Evolutionary conservation across 2,797 vertebrate species (phyloP).

Genomic region (Epinephelus malabaricus): DNA sequence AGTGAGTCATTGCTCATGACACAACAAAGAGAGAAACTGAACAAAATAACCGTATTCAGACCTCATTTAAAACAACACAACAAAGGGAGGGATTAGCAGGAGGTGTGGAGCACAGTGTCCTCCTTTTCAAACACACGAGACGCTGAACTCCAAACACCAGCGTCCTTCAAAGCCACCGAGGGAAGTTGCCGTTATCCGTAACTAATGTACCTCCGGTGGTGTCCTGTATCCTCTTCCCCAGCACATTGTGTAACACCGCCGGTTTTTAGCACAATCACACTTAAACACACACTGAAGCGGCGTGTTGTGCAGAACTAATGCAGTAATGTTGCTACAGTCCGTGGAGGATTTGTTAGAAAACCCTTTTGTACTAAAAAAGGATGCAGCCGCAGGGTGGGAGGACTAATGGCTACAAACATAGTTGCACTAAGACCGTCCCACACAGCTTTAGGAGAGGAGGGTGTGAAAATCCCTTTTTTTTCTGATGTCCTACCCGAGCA

Average conservation of each 20-base stretch:
- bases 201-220: conserved; percentile 49
- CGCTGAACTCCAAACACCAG: conserved; percentile 40
- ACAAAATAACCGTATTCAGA: conserved; percentile 26
- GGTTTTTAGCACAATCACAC: conserved; percentile 38
- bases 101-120: conserved; percentile 23
- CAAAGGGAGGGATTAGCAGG: conserved; percentile 31
- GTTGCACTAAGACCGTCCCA: conserved; percentile 42
- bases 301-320: conserved; percentile 35
- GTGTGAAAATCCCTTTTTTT: conserved; percentile 45
- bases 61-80: conserved; percentile 13
- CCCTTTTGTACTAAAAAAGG: conserved; percentile 49
- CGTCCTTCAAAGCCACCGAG: conserved; percentile 43
- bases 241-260: conserved; percentile 23
- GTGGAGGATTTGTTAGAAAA: conserved; percentile 57
- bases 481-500: conserved; percentile 35
- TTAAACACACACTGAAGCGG: conserved; percentile 22
- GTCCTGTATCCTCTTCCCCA: conserved; percentile 41
- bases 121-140: conserved; percentile 43
- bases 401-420: conserved; percentile 60
- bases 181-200: conserved; percentile 40
- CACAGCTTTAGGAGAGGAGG: conserved; percentile 49
- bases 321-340: conserved; percentile 43
- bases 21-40: conserved; percentile 18
- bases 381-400: conserved; percentile 43
- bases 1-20: background rate